Percentiles rank a stretch among this genome's conserved stretches.
These are phyloP conservation scores for Psittacula cyanocephala DNA, from an alignment of 2,113 vertebrate species.

Conservation along the genomic window DNA sequence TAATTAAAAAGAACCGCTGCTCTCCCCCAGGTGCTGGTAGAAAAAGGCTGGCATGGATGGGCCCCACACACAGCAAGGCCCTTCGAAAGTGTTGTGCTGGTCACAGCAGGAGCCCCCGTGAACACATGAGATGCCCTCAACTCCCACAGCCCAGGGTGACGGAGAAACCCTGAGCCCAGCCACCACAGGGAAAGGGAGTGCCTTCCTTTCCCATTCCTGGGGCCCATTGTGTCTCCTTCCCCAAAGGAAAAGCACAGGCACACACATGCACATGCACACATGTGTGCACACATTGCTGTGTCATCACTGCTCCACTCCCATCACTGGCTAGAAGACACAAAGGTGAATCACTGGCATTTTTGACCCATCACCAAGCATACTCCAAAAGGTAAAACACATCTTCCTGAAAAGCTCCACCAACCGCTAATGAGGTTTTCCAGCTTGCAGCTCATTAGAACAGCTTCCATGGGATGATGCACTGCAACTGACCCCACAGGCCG, in stretches of 20 bases:
- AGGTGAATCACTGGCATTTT: background rate
- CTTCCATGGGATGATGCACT: rapidly evolving
- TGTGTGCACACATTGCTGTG: background rate
- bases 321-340: background rate
- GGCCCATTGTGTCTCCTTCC: background rate
- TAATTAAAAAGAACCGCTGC: background rate
- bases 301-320: background rate
- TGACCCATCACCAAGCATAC: background rate
- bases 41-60: background rate
- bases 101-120: background rate
- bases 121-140: background rate
- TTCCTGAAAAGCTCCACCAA: background rate
- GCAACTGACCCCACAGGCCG: background rate
- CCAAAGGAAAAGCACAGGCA: background rate
- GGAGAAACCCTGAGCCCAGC: background rate
- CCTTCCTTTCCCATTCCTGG: background rate
- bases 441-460: background rate
- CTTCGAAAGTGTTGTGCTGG: background rate
- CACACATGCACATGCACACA: background rate
- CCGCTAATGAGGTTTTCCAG: background rate
- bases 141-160: background rate
- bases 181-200: background rate
- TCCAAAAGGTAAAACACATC: background rate
- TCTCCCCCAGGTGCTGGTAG: background rate
- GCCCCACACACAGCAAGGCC: background rate